Conservation (phyloP, 1,140 invertebrate species). For the Xylocopa sonorina region DNA sequence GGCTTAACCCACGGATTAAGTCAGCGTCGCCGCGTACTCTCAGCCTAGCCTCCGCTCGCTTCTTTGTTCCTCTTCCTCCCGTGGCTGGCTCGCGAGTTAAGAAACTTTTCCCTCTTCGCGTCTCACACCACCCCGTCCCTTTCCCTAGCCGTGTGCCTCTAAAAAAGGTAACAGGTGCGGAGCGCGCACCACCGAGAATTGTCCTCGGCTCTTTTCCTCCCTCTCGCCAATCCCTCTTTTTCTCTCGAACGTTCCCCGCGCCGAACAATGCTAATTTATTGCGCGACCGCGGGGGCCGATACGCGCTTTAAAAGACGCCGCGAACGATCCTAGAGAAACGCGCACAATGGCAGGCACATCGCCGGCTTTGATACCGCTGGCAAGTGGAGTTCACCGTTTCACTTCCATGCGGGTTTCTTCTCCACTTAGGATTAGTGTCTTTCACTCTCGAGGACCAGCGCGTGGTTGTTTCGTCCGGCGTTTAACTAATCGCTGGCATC, state of each 20-base stretch:
- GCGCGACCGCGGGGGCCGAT: constrained; percentile 17
- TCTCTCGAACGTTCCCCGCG: background rate
- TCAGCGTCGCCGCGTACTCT: constrained; percentile 49
- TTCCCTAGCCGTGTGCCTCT: constrained; percentile 32
- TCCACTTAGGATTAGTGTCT: too few species aligned
- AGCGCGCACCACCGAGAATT: constrained; percentile 43
- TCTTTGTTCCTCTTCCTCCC: constrained; percentile 27
- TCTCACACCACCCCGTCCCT: background rate
- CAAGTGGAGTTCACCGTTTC: constrained; percentile 28
- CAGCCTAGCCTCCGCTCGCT: background rate
- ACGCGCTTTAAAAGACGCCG: constrained; percentile 37
- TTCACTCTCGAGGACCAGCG: too few species aligned
- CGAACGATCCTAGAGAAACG: constrained; percentile 45
- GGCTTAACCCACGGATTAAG: constrained; percentile 64
- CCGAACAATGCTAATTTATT: constrained; percentile 64
- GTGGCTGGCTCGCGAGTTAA: constrained; percentile 9
- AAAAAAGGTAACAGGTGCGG: constrained; percentile 71
- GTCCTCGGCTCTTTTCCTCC: background rate
- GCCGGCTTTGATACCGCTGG: constrained; percentile 10
- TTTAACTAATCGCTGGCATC: too few species aligned
- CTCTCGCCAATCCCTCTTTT: background rate
- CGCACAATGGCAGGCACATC: constrained; percentile 22
- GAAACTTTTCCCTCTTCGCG: constrained; percentile 17
- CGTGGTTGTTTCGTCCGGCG: too few species aligned
- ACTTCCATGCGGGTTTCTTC: background rate